Base-by-base conservation (phyloP, 2,888 invertebrate species). In the Hyposoter didymator region DNA sequence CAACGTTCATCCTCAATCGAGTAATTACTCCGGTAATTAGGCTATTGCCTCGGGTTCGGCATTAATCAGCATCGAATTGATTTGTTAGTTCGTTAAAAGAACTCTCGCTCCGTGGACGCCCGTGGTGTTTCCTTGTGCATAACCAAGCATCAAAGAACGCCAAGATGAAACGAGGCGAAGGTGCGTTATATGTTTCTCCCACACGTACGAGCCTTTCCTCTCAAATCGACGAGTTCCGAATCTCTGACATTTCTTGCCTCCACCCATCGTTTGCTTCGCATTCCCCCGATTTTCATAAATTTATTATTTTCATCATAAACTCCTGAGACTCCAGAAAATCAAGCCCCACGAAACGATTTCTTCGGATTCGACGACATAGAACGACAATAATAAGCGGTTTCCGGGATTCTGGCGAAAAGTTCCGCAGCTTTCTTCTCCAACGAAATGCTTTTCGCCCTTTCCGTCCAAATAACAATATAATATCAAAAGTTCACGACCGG, bases 1-100 rank as follows among this genome's bases (percentile, higher is more conserved):
- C 90, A 88, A 87, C 88, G 78, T 72, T 78, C 80, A 70, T 84
- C 76, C 78, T 81, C 91, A 88, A 91, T 91, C 90, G 88, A 86
- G 89, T 89, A 90, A 91, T 91, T 92, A 91, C 89, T 90, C 89
- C 82, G 89, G 90, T 90, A 91, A 92, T 92, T 91, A 91, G 89
- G 89, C 83, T 88, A 89, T 88, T 89, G 88, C 90, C 89, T 87
- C 88, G 87, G 89, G 88, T 70, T 86, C 88, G 79, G 86, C 91
- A 92, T 92, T 91, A 90, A 92, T 92, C 91, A 91, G 90, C 88
- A 91, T 91, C 87, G 89, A 91, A 92, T 92, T 92, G 92, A 93
- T 92, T 92, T 90, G 92, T 91, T 91, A 90, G 90, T 90, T 81
- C 84, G 88, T 89, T 89, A 88, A 89, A 90, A 88, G 88, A 87